Base-by-base conservation (phyloP, 2,888 invertebrate genomes). In the Blomia tropicalis region DNA sequence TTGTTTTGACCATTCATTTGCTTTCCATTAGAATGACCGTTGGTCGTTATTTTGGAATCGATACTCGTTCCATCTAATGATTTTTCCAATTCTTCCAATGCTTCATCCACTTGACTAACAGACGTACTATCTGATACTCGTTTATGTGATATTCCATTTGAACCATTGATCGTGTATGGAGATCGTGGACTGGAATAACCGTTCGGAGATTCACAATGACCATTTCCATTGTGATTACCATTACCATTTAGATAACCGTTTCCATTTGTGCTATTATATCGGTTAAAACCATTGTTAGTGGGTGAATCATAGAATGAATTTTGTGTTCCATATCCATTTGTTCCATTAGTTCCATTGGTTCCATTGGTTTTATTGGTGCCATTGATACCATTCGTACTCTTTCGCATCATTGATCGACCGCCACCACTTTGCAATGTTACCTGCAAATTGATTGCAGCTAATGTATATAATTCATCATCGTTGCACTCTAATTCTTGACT, bases 401-500 rank as follows among this genome's bases (percentile, higher is more conserved):
- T 27, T 27, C 3, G 11, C 56, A 17, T 19, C 25, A 23, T 54
- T 4, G 54, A 11, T 54, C 25, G 11, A 31, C 29, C 23, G 17
- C 19, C 36, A 1, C 56, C 56, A 11, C 56, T 56, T 2, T 91
- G 90, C 44, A 90, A 79, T 72, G 85, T 87, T 58, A 90, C 83
- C 82, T 93, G 92, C 4, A 92, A 81, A 85, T 95, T 93, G 66
- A 98, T 77, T 0, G 95, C 95, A 54, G 91, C 95, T 76, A 98
- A 98, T 80, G 98, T 84, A 64, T 95, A 80, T 82, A 93, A 91
- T 77, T 98, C 98, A 74, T 98, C 96, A 75, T 96, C 96, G 0
- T 95, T 98, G 73, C 95, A 96, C 72, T 96, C 95, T 64, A 95
- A 83, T 75, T 96, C 95, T 75, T 99, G 96, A 70, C 91, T 87